These are phyloP conservation scores for Scarus forsteni DNA, from an alignment of 2,797 vertebrate genomes.

Conservation along the genomic window DNA sequence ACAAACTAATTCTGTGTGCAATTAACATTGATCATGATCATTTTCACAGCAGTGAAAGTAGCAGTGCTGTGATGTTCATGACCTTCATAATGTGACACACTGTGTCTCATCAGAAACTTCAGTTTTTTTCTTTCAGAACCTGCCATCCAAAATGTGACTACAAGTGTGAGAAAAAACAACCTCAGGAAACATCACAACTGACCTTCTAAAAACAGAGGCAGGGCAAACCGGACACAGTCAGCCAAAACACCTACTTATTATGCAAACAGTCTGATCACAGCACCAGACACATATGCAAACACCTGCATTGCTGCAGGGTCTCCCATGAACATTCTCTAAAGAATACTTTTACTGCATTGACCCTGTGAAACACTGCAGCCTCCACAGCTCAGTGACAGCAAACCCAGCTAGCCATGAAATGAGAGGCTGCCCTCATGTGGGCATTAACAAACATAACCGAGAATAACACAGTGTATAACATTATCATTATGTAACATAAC, in stretches of 20 bases:
- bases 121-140: not conserved
- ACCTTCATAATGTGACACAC: constrained; percentile 45
- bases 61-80: not conserved
- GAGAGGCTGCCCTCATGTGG: constrained; percentile 77
- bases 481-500: not conserved
- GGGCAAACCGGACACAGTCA: constrained; percentile 8
- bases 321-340: constrained; percentile 50
- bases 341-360: constrained; percentile 77
- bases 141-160: not conserved
- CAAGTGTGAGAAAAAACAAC: constrained; percentile 24
- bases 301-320: constrained; percentile 70
- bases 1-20: too few species aligned
- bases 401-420: constrained; percentile 35
- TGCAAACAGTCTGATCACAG: not conserved
- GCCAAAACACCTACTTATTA: not conserved
- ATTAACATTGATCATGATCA: not conserved
- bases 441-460: constrained; percentile 31
- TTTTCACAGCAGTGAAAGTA: constrained; percentile 1
- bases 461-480: constrained; percentile 1
- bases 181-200: constrained; percentile 14
- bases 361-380: constrained; percentile 75
- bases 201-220: not conserved
- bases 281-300: constrained; percentile 30
- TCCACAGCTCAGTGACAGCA: constrained; percentile 68
- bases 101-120: not conserved